Evolutionary conservation across 2,888 invertebrate genomes (phyloP).

Genomic region (Cheilosia variabilis): DNA sequence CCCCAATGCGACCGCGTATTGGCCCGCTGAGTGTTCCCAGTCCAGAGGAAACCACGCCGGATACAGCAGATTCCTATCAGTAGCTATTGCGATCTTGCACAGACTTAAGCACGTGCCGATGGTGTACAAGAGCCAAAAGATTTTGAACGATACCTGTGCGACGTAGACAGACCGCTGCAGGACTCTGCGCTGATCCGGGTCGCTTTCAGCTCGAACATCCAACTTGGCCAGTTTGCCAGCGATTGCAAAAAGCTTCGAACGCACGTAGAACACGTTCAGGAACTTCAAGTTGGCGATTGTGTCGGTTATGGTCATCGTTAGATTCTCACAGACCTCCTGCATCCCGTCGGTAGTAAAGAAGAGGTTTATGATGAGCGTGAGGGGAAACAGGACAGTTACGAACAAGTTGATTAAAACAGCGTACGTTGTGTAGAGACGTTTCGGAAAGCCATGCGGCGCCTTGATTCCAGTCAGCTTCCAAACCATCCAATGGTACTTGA

Average conservation of each 20-base stretch:
- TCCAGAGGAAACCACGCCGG: conserved; percentile 81
- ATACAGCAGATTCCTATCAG: conserved; percentile 78
- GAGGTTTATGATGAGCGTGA: conserved; percentile 79
- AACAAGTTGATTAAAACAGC: conserved; percentile 77
- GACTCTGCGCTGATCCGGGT: conserved; percentile 74
- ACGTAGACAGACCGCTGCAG: conserved; percentile 76
- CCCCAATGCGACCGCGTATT: conserved; percentile 75
- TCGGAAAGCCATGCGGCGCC: conserved; percentile 62
- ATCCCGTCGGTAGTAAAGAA: conserved; percentile 77
- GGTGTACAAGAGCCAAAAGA: conserved; percentile 78
- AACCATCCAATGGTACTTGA: conserved; percentile 80
- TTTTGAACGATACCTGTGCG: conserved; percentile 77
- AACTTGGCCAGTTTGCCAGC: conserved; percentile 73
- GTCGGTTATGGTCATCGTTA: conserved; percentile 81
- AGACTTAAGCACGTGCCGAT: conserved; percentile 78
- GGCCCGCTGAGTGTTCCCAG: conserved; percentile 77
- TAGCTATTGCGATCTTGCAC: conserved; percentile 76
- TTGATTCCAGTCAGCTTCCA: conserved; percentile 80
- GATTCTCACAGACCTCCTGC: conserved; percentile 80
- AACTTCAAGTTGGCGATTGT: conserved; percentile 80
- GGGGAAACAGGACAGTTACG: conserved; percentile 80
- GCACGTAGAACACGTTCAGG: conserved; percentile 79
- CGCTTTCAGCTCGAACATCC: conserved; percentile 66
- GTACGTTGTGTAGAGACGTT: conserved; percentile 74
- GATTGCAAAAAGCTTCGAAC: conserved; percentile 77